These are phyloP conservation scores for Psylliodes chrysocephalus DNA, from an alignment of 2,888 invertebrate species.

Conservation along the genomic window DNA sequence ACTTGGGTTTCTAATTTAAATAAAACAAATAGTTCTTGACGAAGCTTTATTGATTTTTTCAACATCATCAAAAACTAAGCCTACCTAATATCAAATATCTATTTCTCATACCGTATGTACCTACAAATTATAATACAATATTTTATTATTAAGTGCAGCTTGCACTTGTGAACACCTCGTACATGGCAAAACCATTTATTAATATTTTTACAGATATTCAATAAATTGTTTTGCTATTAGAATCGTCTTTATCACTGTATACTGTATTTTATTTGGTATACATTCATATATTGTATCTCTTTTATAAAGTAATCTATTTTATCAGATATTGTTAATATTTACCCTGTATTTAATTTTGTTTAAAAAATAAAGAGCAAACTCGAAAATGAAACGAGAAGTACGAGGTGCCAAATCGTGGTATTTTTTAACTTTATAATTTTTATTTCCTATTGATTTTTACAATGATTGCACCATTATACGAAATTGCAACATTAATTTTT, in stretches of 20 bases:
- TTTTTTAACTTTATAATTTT: constrained; percentile 51
- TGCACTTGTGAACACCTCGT: constrained; percentile 58
- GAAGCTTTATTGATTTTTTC: constrained; percentile 65
- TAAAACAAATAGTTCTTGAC: constrained; percentile 59
- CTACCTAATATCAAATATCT: constrained; percentile 66
- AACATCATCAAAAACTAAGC: constrained; percentile 66
- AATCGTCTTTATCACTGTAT: constrained; percentile 28
- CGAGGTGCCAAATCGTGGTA: constrained; percentile 58
- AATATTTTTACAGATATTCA: neutral
- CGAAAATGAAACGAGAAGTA: constrained; percentile 49
- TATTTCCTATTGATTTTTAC: constrained; percentile 56
- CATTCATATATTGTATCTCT: constrained; percentile 48
- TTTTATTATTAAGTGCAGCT: constrained; percentile 49
- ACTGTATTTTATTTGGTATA: constrained; percentile 54
- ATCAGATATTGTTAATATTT: constrained; percentile 61
- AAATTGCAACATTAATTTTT: constrained; percentile 61
- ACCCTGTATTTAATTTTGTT: constrained; percentile 59
- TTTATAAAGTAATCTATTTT: constrained; percentile 59
- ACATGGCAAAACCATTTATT: constrained; percentile 44
- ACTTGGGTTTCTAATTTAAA: too few species aligned
- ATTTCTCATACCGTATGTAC: constrained; percentile 60
- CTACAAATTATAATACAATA: constrained; percentile 48
- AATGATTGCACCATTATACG: constrained; percentile 63
- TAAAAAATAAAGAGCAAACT: constrained; percentile 31
- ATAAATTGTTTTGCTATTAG: constrained; percentile 20